Evolutionary conservation across 2,888 invertebrate species (phyloP).

Genomic region (Dryobotodes eremita): DNA sequence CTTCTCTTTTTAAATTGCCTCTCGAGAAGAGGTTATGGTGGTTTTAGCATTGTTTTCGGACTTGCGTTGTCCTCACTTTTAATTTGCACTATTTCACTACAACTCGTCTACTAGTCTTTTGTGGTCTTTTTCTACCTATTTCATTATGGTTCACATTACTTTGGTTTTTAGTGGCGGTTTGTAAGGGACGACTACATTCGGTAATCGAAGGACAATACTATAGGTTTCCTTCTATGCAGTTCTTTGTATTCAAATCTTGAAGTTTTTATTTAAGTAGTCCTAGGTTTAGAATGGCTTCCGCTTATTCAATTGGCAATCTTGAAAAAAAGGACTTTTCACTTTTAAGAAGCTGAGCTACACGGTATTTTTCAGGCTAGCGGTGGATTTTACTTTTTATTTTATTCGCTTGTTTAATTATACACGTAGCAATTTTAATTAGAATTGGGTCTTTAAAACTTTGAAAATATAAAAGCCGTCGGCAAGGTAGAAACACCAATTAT

Average conservation of each 20-base stretch:
- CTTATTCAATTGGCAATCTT: not conserved
- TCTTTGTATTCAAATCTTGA: not conserved
- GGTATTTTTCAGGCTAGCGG: not conserved
- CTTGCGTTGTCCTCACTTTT: not conserved
- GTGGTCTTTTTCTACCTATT: too few relatives aligned
- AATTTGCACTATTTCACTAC: not conserved
- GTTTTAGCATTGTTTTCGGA: slow-evolving; percentile 18
- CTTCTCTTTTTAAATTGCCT: slow-evolving; percentile 3
- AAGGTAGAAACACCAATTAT: not conserved
- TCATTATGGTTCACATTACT: not conserved
- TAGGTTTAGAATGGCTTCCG: not conserved
- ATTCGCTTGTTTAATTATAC: not conserved
- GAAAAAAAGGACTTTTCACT: not conserved
- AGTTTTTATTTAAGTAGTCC: not conserved
- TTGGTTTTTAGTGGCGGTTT: not conserved
- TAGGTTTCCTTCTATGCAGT: not conserved
- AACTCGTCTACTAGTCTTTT: not conserved
- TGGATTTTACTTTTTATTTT: not conserved
- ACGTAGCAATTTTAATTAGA: too few relatives aligned
- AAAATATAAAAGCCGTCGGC: not conserved
- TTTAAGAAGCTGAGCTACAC: not conserved
- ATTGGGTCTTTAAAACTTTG: not conserved
- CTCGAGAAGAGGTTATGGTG: not conserved
- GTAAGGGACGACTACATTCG: not conserved
- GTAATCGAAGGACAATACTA: not conserved